Evolutionary conservation across 2,888 invertebrate species (phyloP).

Genomic region (Candidula unifasciata): DNA sequence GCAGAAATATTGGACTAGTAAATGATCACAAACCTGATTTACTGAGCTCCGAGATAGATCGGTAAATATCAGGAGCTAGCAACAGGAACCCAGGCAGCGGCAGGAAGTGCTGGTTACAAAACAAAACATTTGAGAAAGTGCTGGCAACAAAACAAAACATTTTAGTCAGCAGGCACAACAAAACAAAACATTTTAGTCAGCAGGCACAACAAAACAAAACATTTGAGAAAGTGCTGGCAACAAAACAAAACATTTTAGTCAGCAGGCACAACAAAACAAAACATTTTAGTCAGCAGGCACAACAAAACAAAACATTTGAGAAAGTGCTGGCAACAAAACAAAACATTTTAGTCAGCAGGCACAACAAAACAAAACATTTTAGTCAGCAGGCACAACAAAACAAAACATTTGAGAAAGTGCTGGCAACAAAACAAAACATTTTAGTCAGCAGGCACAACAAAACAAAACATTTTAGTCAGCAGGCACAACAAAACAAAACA

Average conservation of each 20-base stretch:
- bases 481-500: no score
- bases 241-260: background rate
- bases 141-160: background rate
- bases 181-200: no score
- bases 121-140: no score
- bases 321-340: no score
- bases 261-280: no score
- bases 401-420: no score
- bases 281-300: no score
- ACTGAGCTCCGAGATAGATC: slow-evolving; percentile 87
- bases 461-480: no score
- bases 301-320: slow-evolving; percentile 54
- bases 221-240: no score
- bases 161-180: background rate
- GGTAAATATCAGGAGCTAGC: slow-evolving; percentile 86
- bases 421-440: background rate
- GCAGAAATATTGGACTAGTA: background rate
- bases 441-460: background rate
- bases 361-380: no score
- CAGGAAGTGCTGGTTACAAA: slow-evolving; percentile 85
- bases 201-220: slow-evolving; percentile 51
- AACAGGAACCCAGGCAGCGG: slow-evolving; percentile 93
- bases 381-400: slow-evolving; percentile 49
- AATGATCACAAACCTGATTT: slow-evolving; percentile 74
- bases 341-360: background rate